phyloP scores from a whole-genome alignment of 1,140 invertebrate species.

The Lasioglossum baleicum region DNA sequence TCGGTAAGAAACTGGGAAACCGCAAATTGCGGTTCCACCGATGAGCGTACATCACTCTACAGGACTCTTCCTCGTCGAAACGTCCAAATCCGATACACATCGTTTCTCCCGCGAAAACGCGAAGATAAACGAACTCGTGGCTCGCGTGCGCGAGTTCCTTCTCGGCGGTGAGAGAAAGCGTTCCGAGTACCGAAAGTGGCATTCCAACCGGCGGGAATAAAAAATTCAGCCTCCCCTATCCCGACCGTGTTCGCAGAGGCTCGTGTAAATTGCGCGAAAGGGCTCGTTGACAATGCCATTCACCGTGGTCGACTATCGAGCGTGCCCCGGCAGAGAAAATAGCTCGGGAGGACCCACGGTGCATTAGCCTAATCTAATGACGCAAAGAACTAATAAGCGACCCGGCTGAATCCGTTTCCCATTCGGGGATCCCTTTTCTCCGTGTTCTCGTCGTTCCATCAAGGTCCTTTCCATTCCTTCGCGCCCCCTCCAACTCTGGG shows the following conservation, averaged over 20 bases:
- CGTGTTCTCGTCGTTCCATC: constrained; percentile 49
- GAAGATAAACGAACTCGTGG: too few relatives aligned
- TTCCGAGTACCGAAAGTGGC: too few relatives aligned
- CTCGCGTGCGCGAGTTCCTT: too few relatives aligned
- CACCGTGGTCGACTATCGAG: too few relatives aligned
- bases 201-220: too few relatives aligned
- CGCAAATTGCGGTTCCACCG: constrained; percentile 38
- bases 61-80: too few relatives aligned
- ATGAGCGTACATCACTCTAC: too few relatives aligned
- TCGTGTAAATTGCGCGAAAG: constrained; percentile 27
- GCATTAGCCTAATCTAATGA: constrained; percentile 71
- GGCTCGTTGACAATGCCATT: constrained; percentile 53
- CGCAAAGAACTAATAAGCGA: constrained; percentile 71
- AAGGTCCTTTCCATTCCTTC: constrained; percentile 50
- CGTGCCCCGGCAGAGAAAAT: constrained; percentile 22
- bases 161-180: too few relatives aligned
- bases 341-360: constrained; percentile 36
- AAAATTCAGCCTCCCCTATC: not conserved
- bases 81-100: too few relatives aligned
- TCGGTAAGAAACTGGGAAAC: constrained; percentile 50
- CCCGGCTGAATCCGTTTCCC: constrained; percentile 59
- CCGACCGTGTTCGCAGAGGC: not conserved
- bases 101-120: not conserved
- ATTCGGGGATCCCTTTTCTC: constrained; percentile 49
- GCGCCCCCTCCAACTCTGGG: constrained; percentile 20